Conservation (phyloP, 1,140 invertebrate species). For the Coboldia fuscipes region DNA sequence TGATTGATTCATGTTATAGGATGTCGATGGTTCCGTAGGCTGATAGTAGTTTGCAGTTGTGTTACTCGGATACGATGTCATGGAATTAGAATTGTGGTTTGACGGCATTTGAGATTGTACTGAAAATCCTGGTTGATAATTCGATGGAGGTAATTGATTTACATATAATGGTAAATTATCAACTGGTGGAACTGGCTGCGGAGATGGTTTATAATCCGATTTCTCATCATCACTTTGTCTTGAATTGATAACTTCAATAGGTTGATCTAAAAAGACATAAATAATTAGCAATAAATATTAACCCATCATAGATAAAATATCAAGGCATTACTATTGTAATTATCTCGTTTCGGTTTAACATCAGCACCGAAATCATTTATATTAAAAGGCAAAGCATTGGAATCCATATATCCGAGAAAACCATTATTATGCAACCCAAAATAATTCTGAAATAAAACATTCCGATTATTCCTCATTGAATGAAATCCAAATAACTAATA, state of each 20-base stretch:
- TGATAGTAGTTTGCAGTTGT: neutral
- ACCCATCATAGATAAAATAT: slow-evolving; percentile 2
- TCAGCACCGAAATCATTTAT: slow-evolving; percentile 18
- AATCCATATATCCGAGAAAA: slow-evolving; percentile 16
- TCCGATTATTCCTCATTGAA: neutral
- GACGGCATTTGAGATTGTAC: slow-evolving; percentile 1
- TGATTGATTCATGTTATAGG: neutral
- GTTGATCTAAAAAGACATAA: neutral
- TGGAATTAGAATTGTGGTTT: neutral
- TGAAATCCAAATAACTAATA: neutral
- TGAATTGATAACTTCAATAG: slow-evolving; percentile 1
- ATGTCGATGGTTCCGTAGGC: neutral
- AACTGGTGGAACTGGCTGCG: slow-evolving; percentile 3
- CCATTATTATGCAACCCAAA: slow-evolving; percentile 14
- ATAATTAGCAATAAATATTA: neutral
- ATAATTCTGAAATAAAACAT: slow-evolving; percentile 8
- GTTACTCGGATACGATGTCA: neutral
- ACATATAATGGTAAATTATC: neutral
- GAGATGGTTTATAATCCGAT: too few species aligned
- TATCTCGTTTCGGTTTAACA: neutral
- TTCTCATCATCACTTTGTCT: neutral
- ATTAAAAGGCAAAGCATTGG: slow-evolving; percentile 15
- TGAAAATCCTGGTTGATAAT: slow-evolving; percentile 2
- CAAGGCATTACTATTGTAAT: neutral
- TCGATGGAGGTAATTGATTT: neutral